Evolutionary conservation across 1,140 invertebrate species (phyloP).

Genomic region (Bombus soroeensis): DNA sequence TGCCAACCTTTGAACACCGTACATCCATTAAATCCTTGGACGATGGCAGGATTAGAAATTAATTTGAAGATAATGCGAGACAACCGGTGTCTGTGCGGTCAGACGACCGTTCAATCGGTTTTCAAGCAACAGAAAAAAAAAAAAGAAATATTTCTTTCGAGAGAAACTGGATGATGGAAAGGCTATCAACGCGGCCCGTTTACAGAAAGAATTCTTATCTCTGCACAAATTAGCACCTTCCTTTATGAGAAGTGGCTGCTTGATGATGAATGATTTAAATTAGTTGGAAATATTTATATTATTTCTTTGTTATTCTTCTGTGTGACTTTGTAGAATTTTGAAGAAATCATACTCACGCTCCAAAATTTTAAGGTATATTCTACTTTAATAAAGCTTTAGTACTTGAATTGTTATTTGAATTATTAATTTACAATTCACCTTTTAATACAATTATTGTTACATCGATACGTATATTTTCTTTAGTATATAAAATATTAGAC

Average conservation of each 20-base stretch:
- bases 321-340: too few species aligned
- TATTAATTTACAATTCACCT: too few species aligned
- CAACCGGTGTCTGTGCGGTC: neutral
- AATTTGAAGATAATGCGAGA: conserved; percentile 57
- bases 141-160: too few species aligned
- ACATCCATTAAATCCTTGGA: conserved; percentile 67
- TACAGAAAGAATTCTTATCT: neutral
- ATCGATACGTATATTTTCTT: too few species aligned
- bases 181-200: neutral
- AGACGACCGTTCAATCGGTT: neutral
- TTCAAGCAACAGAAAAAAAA: neutral
- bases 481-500: too few species aligned
- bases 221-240: neutral
- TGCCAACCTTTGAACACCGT: conserved; percentile 57
- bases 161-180: neutral
- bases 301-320: too few species aligned
- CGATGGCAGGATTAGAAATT: conserved; percentile 52
- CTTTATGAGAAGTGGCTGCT: neutral
- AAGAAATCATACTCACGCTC: too few species aligned
- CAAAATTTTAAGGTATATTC: too few species aligned
- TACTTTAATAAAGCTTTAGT: too few species aligned
- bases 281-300: neutral
- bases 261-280: neutral
- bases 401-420: too few species aligned
- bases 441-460: too few species aligned